Evolutionary conservation across 2,797 vertebrate species (phyloP).

Genomic region (Enoplosus armatus): DNA sequence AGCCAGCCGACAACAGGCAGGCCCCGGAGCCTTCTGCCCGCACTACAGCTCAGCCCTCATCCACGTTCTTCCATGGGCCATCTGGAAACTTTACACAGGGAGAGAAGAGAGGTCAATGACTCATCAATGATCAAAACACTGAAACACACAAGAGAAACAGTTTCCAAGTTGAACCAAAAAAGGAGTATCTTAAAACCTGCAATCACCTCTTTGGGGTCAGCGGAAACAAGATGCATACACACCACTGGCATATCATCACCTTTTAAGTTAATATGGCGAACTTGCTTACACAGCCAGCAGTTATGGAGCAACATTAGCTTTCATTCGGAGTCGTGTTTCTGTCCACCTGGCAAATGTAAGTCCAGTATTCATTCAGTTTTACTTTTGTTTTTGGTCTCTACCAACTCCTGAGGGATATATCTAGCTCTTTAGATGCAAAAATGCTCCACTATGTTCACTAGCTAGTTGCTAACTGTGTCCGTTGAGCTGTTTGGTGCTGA

Average conservation of each 20-base stretch:
- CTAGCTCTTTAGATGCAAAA: slow-evolving; percentile 10
- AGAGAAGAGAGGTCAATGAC: slow-evolving; percentile 64
- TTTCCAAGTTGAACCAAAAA: neutral
- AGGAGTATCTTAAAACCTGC: neutral
- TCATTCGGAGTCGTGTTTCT: neutral
- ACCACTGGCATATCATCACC: neutral
- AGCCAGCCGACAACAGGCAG: slow-evolving; percentile 81
- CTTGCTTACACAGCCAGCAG: slow-evolving; percentile 7
- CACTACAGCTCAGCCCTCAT: slow-evolving; percentile 83
- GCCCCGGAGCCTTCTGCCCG: slow-evolving; percentile 79
- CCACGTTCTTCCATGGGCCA: slow-evolving; percentile 80
- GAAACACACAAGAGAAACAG: neutral
- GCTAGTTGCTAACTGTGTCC: neutral
- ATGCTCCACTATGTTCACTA: neutral
- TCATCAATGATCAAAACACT: slow-evolving; percentile 29
- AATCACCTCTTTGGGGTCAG: neutral
- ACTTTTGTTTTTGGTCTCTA: slow-evolving; percentile 9
- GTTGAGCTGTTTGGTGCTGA: slow-evolving; percentile 1
- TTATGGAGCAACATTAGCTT: neutral
- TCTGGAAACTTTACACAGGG: slow-evolving; percentile 80
- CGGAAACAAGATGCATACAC: neutral
- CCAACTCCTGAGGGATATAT: neutral
- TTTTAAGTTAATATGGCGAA: neutral
- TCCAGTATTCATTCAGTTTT: neutral
- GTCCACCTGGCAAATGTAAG: neutral